phyloP scores from a whole-genome alignment of 2,888 invertebrate species.

The Lasius fuliginosus region DNA sequence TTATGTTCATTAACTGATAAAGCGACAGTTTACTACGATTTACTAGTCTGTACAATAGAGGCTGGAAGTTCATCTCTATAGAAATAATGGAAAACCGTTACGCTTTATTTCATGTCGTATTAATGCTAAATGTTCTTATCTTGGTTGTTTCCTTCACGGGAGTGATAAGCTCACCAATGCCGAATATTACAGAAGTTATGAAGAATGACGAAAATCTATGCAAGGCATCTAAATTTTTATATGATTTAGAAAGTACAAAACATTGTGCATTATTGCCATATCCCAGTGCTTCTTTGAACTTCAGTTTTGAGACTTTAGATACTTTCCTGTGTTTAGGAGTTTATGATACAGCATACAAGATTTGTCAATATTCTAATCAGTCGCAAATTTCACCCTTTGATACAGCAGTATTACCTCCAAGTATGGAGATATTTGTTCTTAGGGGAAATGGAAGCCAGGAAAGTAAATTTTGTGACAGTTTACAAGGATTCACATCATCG shows the following conservation, averaged over 20 bases:
- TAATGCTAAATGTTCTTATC: conserved; percentile 31
- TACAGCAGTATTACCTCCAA: conserved; percentile 50
- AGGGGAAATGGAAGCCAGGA: neutral
- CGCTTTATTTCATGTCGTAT: conserved; percentile 27
- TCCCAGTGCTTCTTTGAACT: neutral
- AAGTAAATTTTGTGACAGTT: conserved; percentile 54
- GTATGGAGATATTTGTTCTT: conserved; percentile 44
- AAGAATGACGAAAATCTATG: conserved; percentile 15
- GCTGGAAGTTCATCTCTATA: neutral
- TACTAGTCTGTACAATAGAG: neutral
- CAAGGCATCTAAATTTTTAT: conserved; percentile 14
- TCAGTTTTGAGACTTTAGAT: neutral
- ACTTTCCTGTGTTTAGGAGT: conserved; percentile 74
- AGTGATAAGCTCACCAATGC: conserved; percentile 1
- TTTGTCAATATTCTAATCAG: conserved; percentile 62
- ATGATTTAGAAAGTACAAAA: conserved; percentile 23
- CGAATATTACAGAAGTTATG: conserved; percentile 54
- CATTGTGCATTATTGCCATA: conserved; percentile 56
- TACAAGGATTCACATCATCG: conserved; percentile 47
- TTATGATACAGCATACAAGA: conserved; percentile 66
- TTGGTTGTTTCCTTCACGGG: conserved; percentile 55
- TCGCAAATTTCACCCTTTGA: neutral
- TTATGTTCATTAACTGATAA: conserved; percentile 33
- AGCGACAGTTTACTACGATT: neutral
- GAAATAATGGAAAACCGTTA: conserved; percentile 63